A percentile compares a stretch with the other conserved stretches of the same genome.
Evolutionary conservation across 2,797 vertebrate genomes (phyloP).

Genomic region (Bovichtus variegatus): DNA sequence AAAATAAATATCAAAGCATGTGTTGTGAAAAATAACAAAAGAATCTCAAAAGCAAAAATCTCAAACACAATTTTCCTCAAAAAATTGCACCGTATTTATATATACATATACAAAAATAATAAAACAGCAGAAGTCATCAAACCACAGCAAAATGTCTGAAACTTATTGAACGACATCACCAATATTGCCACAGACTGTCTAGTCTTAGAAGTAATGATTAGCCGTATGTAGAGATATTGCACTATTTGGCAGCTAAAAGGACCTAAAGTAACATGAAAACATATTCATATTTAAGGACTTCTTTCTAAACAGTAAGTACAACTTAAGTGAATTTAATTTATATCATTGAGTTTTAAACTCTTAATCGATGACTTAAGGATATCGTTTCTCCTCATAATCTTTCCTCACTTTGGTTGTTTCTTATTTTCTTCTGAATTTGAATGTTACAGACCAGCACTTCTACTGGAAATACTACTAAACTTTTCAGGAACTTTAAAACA

Average conservation of each 20-base stretch:
- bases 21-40: neutral
- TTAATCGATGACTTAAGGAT: no score
- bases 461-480: constrained; percentile 33
- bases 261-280: no score
- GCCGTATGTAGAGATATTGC: no score
- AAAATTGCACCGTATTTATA: no score
- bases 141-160: neutral
- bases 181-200: neutral
- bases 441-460: constrained; percentile 12
- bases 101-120: no score
- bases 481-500: constrained; percentile 26
- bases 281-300: neutral
- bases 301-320: neutral
- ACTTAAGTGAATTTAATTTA: neutral
- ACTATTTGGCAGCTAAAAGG: neutral
- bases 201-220: no score
- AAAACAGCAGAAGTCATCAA: neutral
- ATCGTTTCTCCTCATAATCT: no score
- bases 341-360: no score
- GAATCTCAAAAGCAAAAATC: neutral
- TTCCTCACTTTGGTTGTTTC: constrained; percentile 12
- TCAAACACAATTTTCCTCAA: no score
- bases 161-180: no score
- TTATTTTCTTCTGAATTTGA: constrained; percentile 41
- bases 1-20: neutral